Percentiles rank a stretch among this genome's conserved stretches.
Evolutionary conservation across 2,113 vertebrate genomes (phyloP).

Genomic region (Neoarius graeffei): DNA sequence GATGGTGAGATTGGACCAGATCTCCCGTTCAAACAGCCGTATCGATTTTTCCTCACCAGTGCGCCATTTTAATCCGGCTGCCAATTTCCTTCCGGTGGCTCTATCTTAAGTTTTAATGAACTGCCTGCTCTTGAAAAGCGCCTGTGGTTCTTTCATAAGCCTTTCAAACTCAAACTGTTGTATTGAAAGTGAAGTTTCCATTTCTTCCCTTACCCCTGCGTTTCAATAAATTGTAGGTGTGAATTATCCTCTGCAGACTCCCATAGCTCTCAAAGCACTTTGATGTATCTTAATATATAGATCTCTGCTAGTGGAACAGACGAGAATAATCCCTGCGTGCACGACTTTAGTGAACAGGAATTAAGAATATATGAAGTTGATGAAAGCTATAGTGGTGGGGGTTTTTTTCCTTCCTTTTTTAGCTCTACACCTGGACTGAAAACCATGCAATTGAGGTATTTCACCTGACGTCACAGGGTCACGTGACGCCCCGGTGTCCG

Average conservation of each 20-base stretch:
- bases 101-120: constrained; percentile 54
- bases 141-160: constrained; percentile 46
- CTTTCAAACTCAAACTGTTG: constrained; percentile 35
- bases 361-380: too few relatives aligned
- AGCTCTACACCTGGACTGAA: background rate
- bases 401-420: background rate
- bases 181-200: constrained; percentile 38
- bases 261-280: background rate
- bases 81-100: constrained; percentile 53
- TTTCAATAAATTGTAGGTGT: constrained; percentile 26
- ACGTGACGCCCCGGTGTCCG: too few relatives aligned
- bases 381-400: background rate
- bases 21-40: constrained; percentile 45
- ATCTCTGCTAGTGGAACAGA: background rate
- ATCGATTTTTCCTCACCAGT: constrained; percentile 51
- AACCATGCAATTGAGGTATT: too few relatives aligned
- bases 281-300: background rate
- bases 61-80: constrained; percentile 48
- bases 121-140: constrained; percentile 42
- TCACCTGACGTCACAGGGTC: too few relatives aligned
- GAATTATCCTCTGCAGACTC: background rate
- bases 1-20: constrained; percentile 48
- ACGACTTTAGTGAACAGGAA: background rate
- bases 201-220: constrained; percentile 7
- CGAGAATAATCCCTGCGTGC: background rate